Evolutionary conservation across 2,797 vertebrate genomes (phyloP).

Genomic region (Enteromius trimaculatus): DNA sequence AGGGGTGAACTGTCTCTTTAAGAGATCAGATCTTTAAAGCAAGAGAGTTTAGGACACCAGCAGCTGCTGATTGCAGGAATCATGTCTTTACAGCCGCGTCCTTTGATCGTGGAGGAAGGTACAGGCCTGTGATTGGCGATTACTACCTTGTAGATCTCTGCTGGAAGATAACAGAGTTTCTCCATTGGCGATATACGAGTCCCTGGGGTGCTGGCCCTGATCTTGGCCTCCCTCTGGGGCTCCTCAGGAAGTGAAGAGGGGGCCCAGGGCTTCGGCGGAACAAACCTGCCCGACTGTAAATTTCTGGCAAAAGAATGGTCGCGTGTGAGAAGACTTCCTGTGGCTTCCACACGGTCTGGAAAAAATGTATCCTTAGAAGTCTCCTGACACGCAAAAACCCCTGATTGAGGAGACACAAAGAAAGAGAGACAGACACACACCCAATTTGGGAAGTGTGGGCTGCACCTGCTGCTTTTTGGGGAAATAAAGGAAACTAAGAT

Average conservation of each 20-base stretch:
- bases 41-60: constrained; percentile 26
- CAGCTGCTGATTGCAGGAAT: constrained; percentile 48
- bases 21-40: constrained; percentile 13
- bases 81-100: neutral
- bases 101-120: constrained; percentile 66
- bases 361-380: constrained; percentile 83
- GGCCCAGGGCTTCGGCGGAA: constrained; percentile 63
- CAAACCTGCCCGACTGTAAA: constrained; percentile 73
- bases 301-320: constrained; percentile 75
- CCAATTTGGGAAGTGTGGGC: constrained; percentile 35
- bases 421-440: constrained; percentile 37
- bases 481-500: constrained; percentile 66
- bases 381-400: constrained; percentile 77
- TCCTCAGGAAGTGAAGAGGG: constrained; percentile 74
- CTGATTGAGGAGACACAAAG: constrained; percentile 62
- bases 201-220: constrained; percentile 60
- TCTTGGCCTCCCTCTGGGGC: constrained; percentile 71
- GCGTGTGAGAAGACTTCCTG: constrained; percentile 84
- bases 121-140: constrained; percentile 56
- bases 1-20: neutral
- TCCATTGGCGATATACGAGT: constrained; percentile 58
- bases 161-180: constrained; percentile 62
- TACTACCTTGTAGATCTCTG: constrained; percentile 58
- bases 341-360: constrained; percentile 76
- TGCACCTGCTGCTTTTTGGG: constrained; percentile 78